These are phyloP conservation scores for Ammodramus savannarum DNA, from an alignment of 2,113 vertebrate species.

Conservation along the genomic window DNA sequence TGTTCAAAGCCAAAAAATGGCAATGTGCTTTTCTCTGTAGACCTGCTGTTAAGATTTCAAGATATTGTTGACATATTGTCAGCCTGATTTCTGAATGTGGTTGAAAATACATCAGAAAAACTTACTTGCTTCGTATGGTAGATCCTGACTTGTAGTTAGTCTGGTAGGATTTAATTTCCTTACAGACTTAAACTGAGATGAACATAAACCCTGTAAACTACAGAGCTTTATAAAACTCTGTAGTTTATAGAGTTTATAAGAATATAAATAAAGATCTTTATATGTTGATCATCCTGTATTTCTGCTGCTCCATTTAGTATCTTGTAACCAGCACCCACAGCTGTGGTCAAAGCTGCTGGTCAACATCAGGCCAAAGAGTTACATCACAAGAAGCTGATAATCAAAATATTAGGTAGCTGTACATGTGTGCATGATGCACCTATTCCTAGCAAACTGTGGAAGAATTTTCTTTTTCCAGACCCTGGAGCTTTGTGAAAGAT, in stretches of 20 bases:
- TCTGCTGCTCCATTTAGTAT: not conserved
- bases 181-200: not conserved
- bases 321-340: not conserved
- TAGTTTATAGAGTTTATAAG: no score
- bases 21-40: not conserved
- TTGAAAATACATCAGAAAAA: not conserved
- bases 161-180: not conserved
- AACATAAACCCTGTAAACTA: not conserved
- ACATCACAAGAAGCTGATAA: not conserved
- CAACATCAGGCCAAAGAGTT: not conserved
- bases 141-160: not conserved
- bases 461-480: not conserved
- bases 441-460: not conserved
- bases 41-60: not conserved
- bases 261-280: not conserved
- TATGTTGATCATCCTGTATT: not conserved
- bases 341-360: not conserved
- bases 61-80: not conserved
- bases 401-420: not conserved
- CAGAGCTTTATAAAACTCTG: no score
- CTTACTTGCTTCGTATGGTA: accelerated
- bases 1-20: not conserved
- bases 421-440: not conserved
- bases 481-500: not conserved
- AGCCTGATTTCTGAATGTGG: not conserved